These are phyloP conservation scores for Anneissia japonica DNA, from an alignment of 35 echinoderm and acorn worm genomes.

Conservation along the genomic window DNA sequence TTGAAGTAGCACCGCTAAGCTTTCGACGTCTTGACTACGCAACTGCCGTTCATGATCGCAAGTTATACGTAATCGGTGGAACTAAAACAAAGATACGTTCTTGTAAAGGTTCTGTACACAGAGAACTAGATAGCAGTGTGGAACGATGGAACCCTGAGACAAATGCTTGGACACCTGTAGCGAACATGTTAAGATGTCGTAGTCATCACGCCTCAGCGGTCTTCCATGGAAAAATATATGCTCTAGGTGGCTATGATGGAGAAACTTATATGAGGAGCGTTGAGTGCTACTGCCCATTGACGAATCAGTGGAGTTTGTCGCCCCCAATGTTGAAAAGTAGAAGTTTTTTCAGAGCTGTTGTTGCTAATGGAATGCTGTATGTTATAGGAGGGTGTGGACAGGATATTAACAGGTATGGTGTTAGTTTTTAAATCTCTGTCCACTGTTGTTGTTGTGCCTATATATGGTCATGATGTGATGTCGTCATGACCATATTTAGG, in stretches of 20 bases:
- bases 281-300: conserved; percentile 62
- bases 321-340: conserved; percentile 80
- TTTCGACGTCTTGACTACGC: conserved; percentile 84
- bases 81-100: conserved; percentile 53
- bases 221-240: conserved; percentile 85
- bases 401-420: conserved; percentile 57
- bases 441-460: no score
- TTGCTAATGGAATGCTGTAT: conserved; percentile 82
- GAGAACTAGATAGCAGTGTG: conserved; percentile 77
- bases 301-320: conserved; percentile 66
- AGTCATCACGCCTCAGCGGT: conserved; percentile 89
- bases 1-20: conserved; percentile 71
- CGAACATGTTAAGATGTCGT: conserved; percentile 68
- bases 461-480: no score
- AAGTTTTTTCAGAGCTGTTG: conserved; percentile 80
- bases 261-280: conserved; percentile 90
- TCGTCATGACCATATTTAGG: no score
- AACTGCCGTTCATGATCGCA: conserved; percentile 68
- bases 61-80: conserved; percentile 81
- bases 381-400: conserved; percentile 94
- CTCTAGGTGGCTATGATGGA: conserved; percentile 85
- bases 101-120: conserved; percentile 27
- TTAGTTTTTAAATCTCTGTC: not conserved
- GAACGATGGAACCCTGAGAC: conserved; percentile 74
- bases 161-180: conserved; percentile 66